phyloP scores from a whole-genome alignment of 2,888 invertebrate genomes.

The Drosophila limbata region DNA sequence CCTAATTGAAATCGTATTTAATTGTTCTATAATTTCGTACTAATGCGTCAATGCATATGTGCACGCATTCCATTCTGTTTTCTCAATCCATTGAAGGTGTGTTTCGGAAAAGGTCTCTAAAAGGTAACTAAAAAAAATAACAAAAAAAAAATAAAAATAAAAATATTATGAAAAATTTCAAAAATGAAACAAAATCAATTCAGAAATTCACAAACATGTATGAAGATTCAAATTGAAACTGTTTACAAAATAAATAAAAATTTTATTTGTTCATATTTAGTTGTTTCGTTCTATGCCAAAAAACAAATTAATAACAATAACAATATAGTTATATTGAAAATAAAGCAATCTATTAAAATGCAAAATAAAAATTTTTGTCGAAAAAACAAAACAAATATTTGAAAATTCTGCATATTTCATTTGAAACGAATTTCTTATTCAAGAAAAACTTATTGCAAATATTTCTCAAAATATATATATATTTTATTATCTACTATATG shows the following conservation, averaged over 20 bases:
- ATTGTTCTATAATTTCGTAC: conserved; percentile 86
- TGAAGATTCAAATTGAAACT: conserved; percentile 81
- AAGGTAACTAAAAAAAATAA: conserved; percentile 91
- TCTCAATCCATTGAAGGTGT: conserved; percentile 90
- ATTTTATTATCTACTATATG: conserved; percentile 64
- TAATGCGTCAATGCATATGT: conserved; percentile 86
- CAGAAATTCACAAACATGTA: conserved; percentile 86
- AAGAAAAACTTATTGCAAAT: conserved; percentile 79
- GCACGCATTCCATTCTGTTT: conserved; percentile 87
- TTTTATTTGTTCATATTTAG: conserved; percentile 80
- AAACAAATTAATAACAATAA: conserved; percentile 48
- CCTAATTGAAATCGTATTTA: conserved; percentile 85
- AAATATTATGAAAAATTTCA: conserved; percentile 59
- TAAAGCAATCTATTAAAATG: conserved; percentile 56
- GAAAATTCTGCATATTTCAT: conserved; percentile 79
- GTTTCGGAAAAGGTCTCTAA: conserved; percentile 98
- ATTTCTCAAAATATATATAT: conserved; percentile 58
- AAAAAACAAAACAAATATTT: conserved; percentile 60
- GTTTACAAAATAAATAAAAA: conserved; percentile 69
- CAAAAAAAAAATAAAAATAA: conserved; percentile 62
- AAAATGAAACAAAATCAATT: conserved; percentile 70
- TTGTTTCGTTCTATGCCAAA: conserved; percentile 78
- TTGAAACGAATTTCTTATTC: conserved; percentile 69
- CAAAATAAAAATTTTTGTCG: conserved; percentile 42
- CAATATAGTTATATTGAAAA: conserved; percentile 57